Conservation (phyloP, 2,113 vertebrate species). For the Nothocercus nigrocapillus region DNA sequence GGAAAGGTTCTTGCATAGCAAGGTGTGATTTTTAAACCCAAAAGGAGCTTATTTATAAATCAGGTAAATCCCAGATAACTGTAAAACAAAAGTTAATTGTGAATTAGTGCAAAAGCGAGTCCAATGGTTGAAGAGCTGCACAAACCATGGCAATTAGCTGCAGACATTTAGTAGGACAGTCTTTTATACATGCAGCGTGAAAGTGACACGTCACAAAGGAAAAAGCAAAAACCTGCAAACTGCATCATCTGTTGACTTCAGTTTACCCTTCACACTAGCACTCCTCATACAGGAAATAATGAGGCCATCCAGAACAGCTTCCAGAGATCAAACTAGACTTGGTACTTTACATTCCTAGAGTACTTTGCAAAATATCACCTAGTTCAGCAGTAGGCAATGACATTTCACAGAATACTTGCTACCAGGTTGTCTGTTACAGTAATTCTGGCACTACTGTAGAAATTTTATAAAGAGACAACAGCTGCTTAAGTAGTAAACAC, state of each 20-base stretch:
- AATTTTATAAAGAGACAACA: neutral
- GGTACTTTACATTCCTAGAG: neutral
- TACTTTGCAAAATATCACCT: neutral
- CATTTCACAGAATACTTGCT: neutral
- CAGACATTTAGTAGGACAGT: neutral
- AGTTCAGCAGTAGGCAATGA: neutral
- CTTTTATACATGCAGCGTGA: neutral
- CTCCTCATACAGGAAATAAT: neutral
- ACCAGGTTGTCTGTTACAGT: neutral
- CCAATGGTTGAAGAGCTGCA: constrained; percentile 33
- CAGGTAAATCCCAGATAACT: constrained; percentile 54
- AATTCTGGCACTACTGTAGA: neutral
- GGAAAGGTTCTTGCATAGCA: constrained; percentile 82
- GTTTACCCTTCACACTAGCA: neutral
- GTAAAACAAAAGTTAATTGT: constrained; percentile 41
- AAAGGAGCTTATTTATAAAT: constrained; percentile 56
- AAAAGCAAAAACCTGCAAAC: neutral
- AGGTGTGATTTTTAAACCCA: constrained; percentile 72
- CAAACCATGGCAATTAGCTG: neutral
- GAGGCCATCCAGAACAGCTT: neutral
- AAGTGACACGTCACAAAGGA: neutral
- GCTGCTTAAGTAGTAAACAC: neutral
- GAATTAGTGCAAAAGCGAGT: constrained; percentile 76
- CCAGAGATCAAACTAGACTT: rapidly evolving
- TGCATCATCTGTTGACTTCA: neutral